Percentiles rank a stretch among this genome's conserved stretches.
These are phyloP conservation scores for Ophthalmolycus amberensis DNA, from an alignment of 2,113 vertebrate genomes.

Conservation along the genomic window DNA sequence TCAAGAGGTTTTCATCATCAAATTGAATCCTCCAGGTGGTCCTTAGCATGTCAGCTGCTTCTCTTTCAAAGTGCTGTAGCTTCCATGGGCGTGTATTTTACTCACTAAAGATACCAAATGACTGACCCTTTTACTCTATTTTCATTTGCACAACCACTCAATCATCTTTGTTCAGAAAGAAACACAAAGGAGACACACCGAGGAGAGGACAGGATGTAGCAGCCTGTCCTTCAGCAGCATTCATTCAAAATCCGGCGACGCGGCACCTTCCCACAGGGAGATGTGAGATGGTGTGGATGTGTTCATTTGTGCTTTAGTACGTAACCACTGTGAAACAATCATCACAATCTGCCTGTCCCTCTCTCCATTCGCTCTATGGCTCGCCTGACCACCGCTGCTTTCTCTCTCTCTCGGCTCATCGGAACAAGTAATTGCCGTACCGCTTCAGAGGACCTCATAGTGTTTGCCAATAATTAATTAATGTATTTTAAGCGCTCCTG, in stretches of 20 bases:
- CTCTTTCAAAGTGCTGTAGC: background rate
- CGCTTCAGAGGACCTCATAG: slow-evolving; percentile 39
- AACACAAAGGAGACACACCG: background rate
- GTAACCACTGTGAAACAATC: background rate
- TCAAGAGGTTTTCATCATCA: slow-evolving; percentile 16
- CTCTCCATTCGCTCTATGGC: background rate
- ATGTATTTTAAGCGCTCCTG: slow-evolving; percentile 29
- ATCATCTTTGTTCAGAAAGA: background rate
- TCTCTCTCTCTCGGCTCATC: background rate
- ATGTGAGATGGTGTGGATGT: background rate
- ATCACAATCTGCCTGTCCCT: background rate
- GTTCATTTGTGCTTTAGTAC: background rate
- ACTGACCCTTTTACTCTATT: background rate
- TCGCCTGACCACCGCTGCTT: background rate
- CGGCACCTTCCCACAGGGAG: background rate
- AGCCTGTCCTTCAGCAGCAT: background rate
- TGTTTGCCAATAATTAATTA: slow-evolving; percentile 59
- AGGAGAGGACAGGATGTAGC: background rate
- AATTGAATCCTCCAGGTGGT: slow-evolving; percentile 12
- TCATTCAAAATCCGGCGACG: background rate
- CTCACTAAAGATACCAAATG: background rate
- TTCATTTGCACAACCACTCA: too few relatives aligned
- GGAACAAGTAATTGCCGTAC: slow-evolving; percentile 48
- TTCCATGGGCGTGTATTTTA: background rate
- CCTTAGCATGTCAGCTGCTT: slow-evolving; percentile 1